Evolutionary conservation across 2,888 invertebrate genomes (phyloP).

Genomic region (Yponomeuta malinellus): DNA sequence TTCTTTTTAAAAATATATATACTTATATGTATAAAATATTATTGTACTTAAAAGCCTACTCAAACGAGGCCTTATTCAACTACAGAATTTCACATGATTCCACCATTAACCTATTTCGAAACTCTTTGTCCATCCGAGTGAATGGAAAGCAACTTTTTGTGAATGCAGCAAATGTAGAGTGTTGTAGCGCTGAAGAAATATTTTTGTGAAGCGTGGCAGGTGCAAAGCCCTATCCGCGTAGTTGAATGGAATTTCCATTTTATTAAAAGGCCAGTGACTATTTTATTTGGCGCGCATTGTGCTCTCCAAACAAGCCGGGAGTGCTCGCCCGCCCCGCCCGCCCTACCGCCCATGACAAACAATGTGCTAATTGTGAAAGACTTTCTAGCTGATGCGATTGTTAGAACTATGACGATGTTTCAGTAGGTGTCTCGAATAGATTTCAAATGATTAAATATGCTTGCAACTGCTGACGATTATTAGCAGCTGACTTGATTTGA

Average conservation of each 20-base stretch:
- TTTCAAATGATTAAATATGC: too few species aligned
- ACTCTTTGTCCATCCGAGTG: background rate
- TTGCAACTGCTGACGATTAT: too few species aligned
- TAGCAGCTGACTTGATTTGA: too few species aligned
- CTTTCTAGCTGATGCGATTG: background rate
- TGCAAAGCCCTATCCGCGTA: background rate
- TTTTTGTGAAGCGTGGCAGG: slow-evolving; percentile 3
- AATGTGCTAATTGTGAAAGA: slow-evolving; percentile 13
- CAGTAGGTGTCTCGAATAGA: too few species aligned
- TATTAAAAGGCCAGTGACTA: slow-evolving; percentile 6
- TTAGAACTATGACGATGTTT: background rate
- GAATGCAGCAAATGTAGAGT: background rate
- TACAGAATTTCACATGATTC: background rate
- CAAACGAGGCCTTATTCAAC: too few species aligned
- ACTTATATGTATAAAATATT: too few species aligned
- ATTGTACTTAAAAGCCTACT: too few species aligned
- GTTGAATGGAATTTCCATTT: slow-evolving; percentile 8
- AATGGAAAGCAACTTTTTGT: background rate
- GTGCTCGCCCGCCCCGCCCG: too few species aligned
- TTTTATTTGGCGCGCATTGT: slow-evolving; percentile 9
- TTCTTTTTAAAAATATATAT: too few species aligned
- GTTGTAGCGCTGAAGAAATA: background rate
- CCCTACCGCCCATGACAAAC: slow-evolving; percentile 6
- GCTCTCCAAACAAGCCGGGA: slow-evolving; percentile 2
- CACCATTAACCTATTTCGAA: background rate